Base-by-base conservation (phyloP, 1,140 invertebrate genomes). In the Camponotus floridanus region DNA sequence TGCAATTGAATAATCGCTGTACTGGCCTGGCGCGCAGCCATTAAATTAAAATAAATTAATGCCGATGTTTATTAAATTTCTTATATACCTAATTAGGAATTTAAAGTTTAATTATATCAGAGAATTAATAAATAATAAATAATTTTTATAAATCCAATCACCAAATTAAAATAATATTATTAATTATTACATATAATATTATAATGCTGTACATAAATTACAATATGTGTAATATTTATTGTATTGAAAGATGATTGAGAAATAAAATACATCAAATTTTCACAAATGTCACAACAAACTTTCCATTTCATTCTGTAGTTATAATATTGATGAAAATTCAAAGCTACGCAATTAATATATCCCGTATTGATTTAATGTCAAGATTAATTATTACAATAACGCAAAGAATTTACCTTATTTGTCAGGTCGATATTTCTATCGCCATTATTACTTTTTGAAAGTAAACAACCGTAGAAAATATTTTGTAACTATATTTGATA, bases 321-420 rank as follows among this genome's bases (percentile, higher is more conserved):
- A 18, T 55, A 7, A 21, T 45, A 81, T 73, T 33, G 79, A 61
- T 42, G 68, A 68, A 13, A 79, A 33, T 8, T 67, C 33, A 31
- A 48, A 48, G 15, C 39, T 15, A 15, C 13, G 18, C 39, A 26
- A 81, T 73, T 81, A 71, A 73, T 81, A 45, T 7, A 18, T 11
- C 18, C 39, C 3, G 13, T 73, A 81, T 81, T 70, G 67, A 61
- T 81, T 81, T 81, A 31, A 73, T 13, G 68, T 18, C 79, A 73
- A 81, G 79, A 81, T 73, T 81, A 45, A 81, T 81, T 81, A 81
- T 18, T 33, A 42, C 11, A 39, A 73, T 73, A 81, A 31, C 13
- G 26, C n/a, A 21, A 33, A 45, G 79, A 73, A 73, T 61, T 36
- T 45, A 55, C 7, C 36, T 73, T 61, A 61, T 68, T 81, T 59